Base-by-base conservation (phyloP, 2,113 vertebrate genomes). In the Misgurnus mizolepis region DNA sequence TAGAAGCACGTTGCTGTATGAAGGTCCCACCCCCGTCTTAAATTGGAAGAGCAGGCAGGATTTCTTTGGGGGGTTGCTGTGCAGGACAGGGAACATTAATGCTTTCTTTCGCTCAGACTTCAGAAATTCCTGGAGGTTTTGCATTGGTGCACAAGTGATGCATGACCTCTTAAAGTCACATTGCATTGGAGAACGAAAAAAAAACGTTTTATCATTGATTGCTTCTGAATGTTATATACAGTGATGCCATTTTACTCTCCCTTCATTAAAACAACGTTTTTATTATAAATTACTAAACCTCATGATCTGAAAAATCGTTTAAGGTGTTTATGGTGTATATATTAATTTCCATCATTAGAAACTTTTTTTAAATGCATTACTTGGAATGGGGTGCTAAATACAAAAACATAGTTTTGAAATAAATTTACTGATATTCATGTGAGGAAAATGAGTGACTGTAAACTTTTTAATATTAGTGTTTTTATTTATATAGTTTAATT, bases 1-100 rank as follows among this genome's bases (percentile, higher is more conserved):
- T 68, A 60, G 82, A 67, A 83, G 80, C 22, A 81, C 83, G 72
- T 47, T 84, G 82, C 27, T 68, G 82, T 72, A 77, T 67, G 70
- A 80, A 89, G 87, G 80, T 84, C 86, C 87, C 89, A 77, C 90
- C 90, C 86, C 81, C 79, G 74, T 76, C 64, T 87, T 77, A 89
- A 90, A 89, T 61, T 22, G 22, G 86, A 90, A 85, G 82, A 83
- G 65, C 56, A 65, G 15, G 69, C 40, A 64, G 53, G 40, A 18
- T 66, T 80, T 76, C 14, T 56, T 49, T 64, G 15, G 74, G 62
- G 74, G 61, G 27, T 53, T 49, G 43, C 74, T 14, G 17, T 18
- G 45, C 34, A 66, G 47, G 22, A 76, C 34, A 22, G 61, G 66
- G 49, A 66, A 66, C 74, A 66, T 76, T 66, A 66, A 76, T 18